Base-by-base conservation (phyloP, 2,888 invertebrate genomes). In the Dysmachus trigonus region DNA sequence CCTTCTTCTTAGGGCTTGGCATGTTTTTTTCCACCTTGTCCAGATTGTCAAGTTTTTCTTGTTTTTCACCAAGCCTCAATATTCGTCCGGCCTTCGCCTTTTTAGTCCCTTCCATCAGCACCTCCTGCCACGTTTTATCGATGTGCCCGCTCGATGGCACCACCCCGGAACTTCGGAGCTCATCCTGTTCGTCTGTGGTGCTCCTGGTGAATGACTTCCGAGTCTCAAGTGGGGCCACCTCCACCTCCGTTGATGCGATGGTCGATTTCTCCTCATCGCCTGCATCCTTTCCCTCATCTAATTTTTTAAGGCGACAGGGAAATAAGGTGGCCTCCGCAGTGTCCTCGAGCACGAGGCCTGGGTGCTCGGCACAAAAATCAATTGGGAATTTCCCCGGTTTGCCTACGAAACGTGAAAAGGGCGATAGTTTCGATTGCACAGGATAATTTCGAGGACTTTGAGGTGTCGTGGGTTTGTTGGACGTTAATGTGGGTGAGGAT, bases 361-460 rank as follows among this genome's bases (percentile, higher is more conserved):
- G 62, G 33, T 82, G 82, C 5, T 62, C 62, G 31, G 53, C 18
- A 35, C 7, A 30, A 33, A 62, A 82, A 82, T 82, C 62, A 18
- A 82, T 10, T 62, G 35, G 35, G 0, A 30, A 7, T 8, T 18
- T 35, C 13, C 35, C 8, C n/a, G 82, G 38, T 5, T 62, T 31
- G 2, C 81, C 81, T 18, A 81, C 53, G 22, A 81, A 81, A 31
- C 81, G 51, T 85, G 94, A 89, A 13, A 27, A 76, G 18, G 18
- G 13, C 3, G 62, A 62, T 3, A 18, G 22, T 62, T 62, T 62
- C 6, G 62, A 18, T 18, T 62, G 62, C 8, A 27, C 27, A 22
- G 18, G 3, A 6, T 3, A 27, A 18, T 22, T 53, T 22, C 22
- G 27, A 2, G 1, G 62, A 27, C 62, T 62, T 62, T 7, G 62